Base-by-base conservation (phyloP, 2,888 invertebrate genomes). In the Nowickia ferox region DNA sequence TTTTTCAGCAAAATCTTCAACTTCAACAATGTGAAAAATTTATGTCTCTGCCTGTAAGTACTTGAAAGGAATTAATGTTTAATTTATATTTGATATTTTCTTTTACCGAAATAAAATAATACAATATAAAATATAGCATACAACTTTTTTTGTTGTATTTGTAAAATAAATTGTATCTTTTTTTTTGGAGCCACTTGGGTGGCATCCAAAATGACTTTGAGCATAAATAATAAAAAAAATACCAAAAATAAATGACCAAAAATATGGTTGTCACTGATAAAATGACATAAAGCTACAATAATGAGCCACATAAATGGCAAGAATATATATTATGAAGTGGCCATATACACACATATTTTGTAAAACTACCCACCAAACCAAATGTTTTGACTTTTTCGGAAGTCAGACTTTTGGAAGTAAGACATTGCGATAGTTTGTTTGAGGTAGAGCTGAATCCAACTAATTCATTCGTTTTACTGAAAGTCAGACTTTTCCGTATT, bases 261-360 rank as follows among this genome's bases (percentile, higher is more conserved):
- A 77, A 46, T 72, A 53, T 68, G 55, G 38, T 22, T 69, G 69
- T 30, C 84, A 57, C 40, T 79, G 74, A 79, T 69, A 84, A 63
- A 30, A 78, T 66, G 22, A 69, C 53, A 42, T 40, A 61, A 61
- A 53, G 53, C 17, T 46, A 59, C 15, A 59, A 81, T 15, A 61
- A 68, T 66, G 59, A 44, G 44, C 71, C 38, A 74, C 66, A 75
- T 30, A 59, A 57, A 65, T 10, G 22, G 42, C 46, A 44, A 44
- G 6, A 71, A n/a, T n/a, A 42, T 9, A 6, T 51, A 59, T 9
- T 57, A 42, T 65, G 10, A 53, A 59, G 66, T 66, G 80, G 13
- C 80, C 80, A 74, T 22, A 53, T 40, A 57, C 2, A 4, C 80
- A 74, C 13, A 53, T 48, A 57, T n/a, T 1, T 63, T 13, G n/a